These are phyloP conservation scores for Dicrostonyx torquatus DNA, from an alignment of 2,797 vertebrate species.

Conservation along the genomic window DNA sequence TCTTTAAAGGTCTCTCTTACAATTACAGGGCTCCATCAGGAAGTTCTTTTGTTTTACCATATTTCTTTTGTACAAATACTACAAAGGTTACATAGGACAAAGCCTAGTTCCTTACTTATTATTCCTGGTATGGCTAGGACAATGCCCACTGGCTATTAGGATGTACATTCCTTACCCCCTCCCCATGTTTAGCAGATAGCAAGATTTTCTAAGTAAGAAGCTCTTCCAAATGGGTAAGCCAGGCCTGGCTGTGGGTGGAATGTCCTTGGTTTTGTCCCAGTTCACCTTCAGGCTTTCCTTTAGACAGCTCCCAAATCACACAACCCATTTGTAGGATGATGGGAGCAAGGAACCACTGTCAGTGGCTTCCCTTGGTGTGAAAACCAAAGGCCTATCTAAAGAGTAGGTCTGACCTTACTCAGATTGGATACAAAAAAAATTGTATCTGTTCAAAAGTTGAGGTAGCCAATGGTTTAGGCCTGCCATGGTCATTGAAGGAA, in stretches of 20 bases:
- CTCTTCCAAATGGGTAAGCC: not conserved
- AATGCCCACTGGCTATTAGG: not conserved
- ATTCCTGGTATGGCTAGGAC: not conserved
- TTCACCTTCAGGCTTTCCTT: not conserved
- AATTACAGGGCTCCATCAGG: not conserved
- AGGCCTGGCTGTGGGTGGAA: not conserved
- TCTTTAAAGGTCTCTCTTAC: not conserved
- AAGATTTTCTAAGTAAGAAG: not conserved
- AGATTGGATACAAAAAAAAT: not conserved
- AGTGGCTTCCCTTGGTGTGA: not conserved
- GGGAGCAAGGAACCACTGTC: not conserved
- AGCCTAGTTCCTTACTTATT: not conserved
- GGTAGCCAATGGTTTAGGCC: not conserved
- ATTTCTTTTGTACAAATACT: not conserved
- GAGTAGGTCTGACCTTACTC: not conserved
- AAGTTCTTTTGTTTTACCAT: not conserved
- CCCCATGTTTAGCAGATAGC: not conserved
- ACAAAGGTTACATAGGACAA: not conserved
- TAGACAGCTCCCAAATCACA: not conserved
- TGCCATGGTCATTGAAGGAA: not conserved
- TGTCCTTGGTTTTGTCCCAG: not conserved
- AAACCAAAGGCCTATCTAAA: not conserved
- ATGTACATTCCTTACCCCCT: not conserved
- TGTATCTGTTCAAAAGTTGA: not conserved
- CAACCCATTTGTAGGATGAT: not conserved